These are phyloP conservation scores for Antheraea pernyi DNA, from an alignment of 1,140 invertebrate genomes.

Conservation along the genomic window DNA sequence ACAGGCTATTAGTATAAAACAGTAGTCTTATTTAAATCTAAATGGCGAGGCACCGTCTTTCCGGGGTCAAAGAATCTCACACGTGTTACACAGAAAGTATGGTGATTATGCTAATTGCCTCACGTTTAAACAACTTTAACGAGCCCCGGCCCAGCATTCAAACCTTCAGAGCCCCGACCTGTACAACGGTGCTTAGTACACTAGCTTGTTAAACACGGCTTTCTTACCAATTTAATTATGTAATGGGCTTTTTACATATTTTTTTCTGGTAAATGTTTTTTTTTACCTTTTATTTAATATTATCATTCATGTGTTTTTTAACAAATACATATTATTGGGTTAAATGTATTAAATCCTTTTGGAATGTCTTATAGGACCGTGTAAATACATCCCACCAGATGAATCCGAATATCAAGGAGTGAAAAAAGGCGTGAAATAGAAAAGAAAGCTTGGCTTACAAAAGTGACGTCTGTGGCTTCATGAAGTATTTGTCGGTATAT, in stretches of 20 bases:
- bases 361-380: no score
- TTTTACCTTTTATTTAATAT: neutral
- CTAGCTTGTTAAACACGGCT: neutral
- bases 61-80: neutral
- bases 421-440: no score
- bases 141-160: neutral
- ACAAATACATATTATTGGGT: no score
- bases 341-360: no score
- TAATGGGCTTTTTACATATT: neutral
- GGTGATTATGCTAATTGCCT: constrained; percentile 15
- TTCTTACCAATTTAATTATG: neutral
- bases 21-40: neutral
- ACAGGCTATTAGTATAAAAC: no score
- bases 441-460: no score
- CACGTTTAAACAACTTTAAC: constrained; percentile 10
- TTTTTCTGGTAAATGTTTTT: neutral
- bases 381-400: no score
- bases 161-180: constrained; percentile 3
- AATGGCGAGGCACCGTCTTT: neutral
- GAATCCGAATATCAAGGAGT: no score
- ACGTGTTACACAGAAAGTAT: constrained; percentile 5
- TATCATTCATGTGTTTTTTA: no score
- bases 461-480: no score
- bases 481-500: no score
- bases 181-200: neutral